These are phyloP conservation scores for Ptiloglossa arizonensis DNA, from an alignment of 1,140 invertebrate genomes.

Conservation along the genomic window DNA sequence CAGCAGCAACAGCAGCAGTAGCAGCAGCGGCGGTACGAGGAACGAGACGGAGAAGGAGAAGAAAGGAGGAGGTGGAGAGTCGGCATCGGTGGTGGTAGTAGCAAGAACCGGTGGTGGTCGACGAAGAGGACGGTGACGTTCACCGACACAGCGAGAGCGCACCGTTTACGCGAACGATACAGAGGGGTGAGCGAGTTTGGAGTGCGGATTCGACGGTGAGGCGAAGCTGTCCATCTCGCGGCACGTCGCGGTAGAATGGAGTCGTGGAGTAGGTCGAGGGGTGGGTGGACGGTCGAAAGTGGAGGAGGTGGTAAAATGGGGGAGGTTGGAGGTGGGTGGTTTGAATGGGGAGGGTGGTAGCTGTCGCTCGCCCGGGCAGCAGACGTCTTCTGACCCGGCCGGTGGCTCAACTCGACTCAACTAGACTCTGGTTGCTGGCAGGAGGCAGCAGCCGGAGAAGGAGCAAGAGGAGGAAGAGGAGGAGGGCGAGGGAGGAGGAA, in stretches of 20 bases:
- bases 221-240: constrained; percentile 75
- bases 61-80: constrained; percentile 33
- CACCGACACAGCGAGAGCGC: constrained; percentile 45
- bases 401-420: constrained; percentile 79
- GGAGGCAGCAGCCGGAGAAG: constrained; percentile 65
- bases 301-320: constrained; percentile 64
- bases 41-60: neutral
- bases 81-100: constrained; percentile 40
- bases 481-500: constrained; percentile 66
- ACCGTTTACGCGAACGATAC: constrained; percentile 50
- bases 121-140: constrained; percentile 56
- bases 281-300: constrained; percentile 64
- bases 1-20: neutral
- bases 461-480: constrained; percentile 50
- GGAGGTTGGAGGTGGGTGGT: constrained; percentile 63
- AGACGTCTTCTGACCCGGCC: constrained; percentile 82
- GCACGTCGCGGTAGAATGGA: constrained; percentile 76
- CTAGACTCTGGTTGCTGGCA: constrained; percentile 71
- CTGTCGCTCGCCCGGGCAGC: constrained; percentile 82
- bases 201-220: constrained; percentile 66
- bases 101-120: constrained; percentile 43
- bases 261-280: constrained; percentile 68
- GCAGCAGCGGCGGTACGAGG: neutral
- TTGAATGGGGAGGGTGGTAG: constrained; percentile 73
- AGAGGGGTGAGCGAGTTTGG: constrained; percentile 47